Conservation (phyloP, 1,140 invertebrate genomes). For the Saccostrea glomerata region DNA sequence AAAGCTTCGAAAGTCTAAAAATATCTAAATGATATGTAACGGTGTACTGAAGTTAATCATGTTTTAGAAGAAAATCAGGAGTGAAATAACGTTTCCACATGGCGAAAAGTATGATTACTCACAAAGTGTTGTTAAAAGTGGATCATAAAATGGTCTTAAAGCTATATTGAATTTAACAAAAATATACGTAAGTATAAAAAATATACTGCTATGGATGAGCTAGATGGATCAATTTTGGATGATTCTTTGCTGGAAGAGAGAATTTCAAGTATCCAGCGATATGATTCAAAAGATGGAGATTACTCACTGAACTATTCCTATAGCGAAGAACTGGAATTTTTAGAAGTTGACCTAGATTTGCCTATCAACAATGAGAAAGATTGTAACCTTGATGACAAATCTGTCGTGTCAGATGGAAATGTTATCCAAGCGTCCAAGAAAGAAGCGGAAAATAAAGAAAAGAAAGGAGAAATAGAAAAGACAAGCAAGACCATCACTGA, state of each 20-base stretch:
- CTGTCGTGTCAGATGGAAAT: not conserved
- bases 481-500: not conserved
- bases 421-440: not conserved
- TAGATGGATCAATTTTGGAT: not conserved
- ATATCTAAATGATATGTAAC: too few relatives aligned
- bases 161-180: too few relatives aligned
- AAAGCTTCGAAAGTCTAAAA: too few relatives aligned
- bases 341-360: not conserved
- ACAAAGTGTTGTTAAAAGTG: too few relatives aligned
- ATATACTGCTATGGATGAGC: not conserved
- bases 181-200: too few relatives aligned
- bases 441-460: too few relatives aligned
- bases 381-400: not conserved
- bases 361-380: not conserved
- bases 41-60: too few relatives aligned
- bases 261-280: not conserved
- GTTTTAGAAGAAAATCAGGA: too few relatives aligned
- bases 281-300: not conserved
- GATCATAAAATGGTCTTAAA: too few relatives aligned
- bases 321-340: not conserved
- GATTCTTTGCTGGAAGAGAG: not conserved
- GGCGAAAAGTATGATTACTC: too few relatives aligned
- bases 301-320: not conserved
- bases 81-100: too few relatives aligned
- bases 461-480: not conserved